Percentiles rank a stretch among this genome's conserved stretches.
Evolutionary conservation across 1,140 invertebrate genomes (phyloP).

Genomic region (Nymphalis io): DNA sequence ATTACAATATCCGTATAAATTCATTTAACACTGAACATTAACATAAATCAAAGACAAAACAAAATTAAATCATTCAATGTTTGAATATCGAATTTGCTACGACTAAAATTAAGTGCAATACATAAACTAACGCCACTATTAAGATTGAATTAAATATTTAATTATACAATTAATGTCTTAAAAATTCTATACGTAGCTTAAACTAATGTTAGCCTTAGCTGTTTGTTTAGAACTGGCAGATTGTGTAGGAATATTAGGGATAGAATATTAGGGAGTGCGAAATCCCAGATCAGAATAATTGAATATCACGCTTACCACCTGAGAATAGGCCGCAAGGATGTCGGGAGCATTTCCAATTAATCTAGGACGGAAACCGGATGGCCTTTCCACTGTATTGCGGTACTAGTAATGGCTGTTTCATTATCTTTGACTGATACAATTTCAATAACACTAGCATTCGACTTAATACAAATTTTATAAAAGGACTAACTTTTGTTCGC

Average conservation of each 20-base stretch:
- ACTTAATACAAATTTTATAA: conserved; percentile 6
- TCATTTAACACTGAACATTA: conserved; percentile 26
- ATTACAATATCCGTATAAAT: conserved; percentile 20
- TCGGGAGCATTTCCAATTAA: conserved; percentile 62
- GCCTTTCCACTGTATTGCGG: conserved; percentile 42
- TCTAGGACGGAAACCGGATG: conserved; percentile 31
- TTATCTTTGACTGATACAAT: conserved; percentile 48
- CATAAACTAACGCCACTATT: conserved; percentile 7
- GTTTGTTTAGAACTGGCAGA: conserved; percentile 50
- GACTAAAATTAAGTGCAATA: conserved; percentile 16
- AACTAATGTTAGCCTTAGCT: conserved; percentile 48
- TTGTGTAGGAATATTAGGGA: conserved; percentile 39
- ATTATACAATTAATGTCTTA: neutral
- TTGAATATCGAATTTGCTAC: conserved; percentile 13
- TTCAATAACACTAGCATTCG: conserved; percentile 36
- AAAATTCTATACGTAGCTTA: conserved; percentile 6
- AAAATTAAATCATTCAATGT: conserved; percentile 14
- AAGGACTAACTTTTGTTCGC: conserved; percentile 1
- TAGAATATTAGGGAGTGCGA: conserved; percentile 41
- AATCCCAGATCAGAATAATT: conserved; percentile 57
- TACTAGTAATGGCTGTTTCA: conserved; percentile 34
- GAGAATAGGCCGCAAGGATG: conserved; percentile 48
- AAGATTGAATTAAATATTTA: neutral
- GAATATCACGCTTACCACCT: conserved; percentile 56
- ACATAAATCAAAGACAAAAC: conserved; percentile 21